Evolutionary conservation across 2,888 invertebrate species (phyloP).

Genomic region (Adelognathus sp.): DNA sequence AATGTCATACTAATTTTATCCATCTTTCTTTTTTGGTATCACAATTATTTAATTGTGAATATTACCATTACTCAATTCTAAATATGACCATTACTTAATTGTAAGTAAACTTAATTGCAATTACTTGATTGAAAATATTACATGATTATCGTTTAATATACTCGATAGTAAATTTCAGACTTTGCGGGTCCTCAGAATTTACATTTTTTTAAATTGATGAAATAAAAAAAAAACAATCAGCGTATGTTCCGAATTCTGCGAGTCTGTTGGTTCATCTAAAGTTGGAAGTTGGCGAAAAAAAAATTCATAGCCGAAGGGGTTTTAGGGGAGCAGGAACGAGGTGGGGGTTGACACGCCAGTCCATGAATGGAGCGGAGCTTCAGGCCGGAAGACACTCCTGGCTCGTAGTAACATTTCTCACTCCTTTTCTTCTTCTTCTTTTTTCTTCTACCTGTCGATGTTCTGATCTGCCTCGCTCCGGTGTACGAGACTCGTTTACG

Average conservation of each 20-base stretch:
- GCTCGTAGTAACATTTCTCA: constrained; percentile 49
- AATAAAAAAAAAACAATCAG: too few relatives aligned
- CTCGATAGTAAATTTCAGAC: too few relatives aligned
- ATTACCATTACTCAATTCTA: too few relatives aligned
- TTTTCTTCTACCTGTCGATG: constrained; percentile 3
- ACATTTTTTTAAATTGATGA: too few relatives aligned
- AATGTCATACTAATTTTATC: too few relatives aligned
- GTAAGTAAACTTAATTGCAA: too few relatives aligned
- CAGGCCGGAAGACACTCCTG: constrained; percentile 53
- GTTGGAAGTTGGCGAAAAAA: neutral
- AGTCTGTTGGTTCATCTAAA: neutral
- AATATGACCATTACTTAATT: too few relatives aligned
- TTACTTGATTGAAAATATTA: too few relatives aligned
- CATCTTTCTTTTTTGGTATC: too few relatives aligned
- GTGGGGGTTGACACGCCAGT: constrained; percentile 47
- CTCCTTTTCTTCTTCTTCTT: constrained; percentile 15
- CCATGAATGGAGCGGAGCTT: constrained; percentile 51
- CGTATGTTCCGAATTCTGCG: neutral
- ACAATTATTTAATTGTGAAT: too few relatives aligned
- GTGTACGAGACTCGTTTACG: constrained; percentile 40
- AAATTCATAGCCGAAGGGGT: neutral
- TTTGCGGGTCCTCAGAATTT: too few relatives aligned
- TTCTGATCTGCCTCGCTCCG: constrained; percentile 16
- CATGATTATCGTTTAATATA: too few relatives aligned
- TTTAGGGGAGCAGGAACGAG: constrained; percentile 24